Evolutionary conservation across 2,888 invertebrate species (phyloP).

Genomic region (Campopleginae sp.): DNA sequence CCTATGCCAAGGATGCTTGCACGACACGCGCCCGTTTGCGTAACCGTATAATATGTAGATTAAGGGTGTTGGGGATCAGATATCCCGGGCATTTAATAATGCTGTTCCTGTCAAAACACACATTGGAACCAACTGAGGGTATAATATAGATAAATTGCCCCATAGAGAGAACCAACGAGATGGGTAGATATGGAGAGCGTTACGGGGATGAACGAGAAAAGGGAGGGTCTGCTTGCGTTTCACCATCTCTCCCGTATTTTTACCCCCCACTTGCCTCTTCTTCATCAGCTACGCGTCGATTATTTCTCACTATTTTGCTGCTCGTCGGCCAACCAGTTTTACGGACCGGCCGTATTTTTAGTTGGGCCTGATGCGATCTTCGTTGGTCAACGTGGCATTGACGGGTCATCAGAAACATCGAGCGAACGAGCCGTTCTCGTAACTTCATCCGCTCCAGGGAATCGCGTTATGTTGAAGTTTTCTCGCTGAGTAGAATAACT

Average conservation of each 20-base stretch:
- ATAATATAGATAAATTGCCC: constrained; percentile 84
- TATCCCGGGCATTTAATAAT: constrained; percentile 84
- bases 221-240: constrained; percentile 66
- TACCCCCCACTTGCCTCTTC: constrained; percentile 46
- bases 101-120: constrained; percentile 84
- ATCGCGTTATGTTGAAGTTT: not conserved
- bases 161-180: constrained; percentile 76
- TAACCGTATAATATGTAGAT: constrained; percentile 84
- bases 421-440: constrained; percentile 18
- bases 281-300: constrained; percentile 31
- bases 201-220: constrained; percentile 39
- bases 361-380: constrained; percentile 73
- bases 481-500: not conserved
- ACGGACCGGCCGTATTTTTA: constrained; percentile 13
- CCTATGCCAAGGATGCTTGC: constrained; percentile 57
- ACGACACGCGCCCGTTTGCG: constrained; percentile 74
- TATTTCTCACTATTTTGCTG: constrained; percentile 63
- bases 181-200: constrained; percentile 40
- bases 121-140: constrained; percentile 82
- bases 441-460: constrained; percentile 9
- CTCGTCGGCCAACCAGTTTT: constrained; percentile 25
- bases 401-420: constrained; percentile 15
- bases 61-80: constrained; percentile 83
- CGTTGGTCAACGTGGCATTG: constrained; percentile 35
- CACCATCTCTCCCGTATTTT: constrained; percentile 37